Conservation (phyloP, 2,113 vertebrate genomes). For the Neomonachus schauinslandi region DNA sequence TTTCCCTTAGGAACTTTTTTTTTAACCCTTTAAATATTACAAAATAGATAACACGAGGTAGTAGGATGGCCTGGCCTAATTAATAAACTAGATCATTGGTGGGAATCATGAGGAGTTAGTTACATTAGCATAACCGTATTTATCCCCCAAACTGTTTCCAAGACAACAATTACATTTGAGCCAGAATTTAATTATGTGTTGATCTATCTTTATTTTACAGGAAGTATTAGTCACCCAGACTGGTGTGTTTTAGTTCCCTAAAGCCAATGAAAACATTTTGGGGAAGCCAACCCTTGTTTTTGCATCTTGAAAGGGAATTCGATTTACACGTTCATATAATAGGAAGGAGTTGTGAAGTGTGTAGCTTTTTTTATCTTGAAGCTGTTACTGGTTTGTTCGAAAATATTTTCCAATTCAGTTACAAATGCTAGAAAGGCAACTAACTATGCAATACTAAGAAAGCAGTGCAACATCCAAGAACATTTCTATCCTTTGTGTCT, state of each 20-base stretch:
- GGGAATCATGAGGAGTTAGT: constrained; percentile 40
- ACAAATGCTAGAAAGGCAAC: background rate
- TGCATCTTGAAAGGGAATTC: constrained; percentile 55
- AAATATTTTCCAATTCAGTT: constrained; percentile 38
- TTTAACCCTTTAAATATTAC: background rate
- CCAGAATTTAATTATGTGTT: constrained; percentile 71
- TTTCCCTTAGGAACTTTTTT: background rate
- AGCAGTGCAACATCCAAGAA: background rate
- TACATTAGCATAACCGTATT: constrained; percentile 63
- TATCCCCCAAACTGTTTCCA: constrained; percentile 62
- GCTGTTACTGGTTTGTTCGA: constrained; percentile 26
- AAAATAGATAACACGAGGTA: background rate
- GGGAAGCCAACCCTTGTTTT: constrained; percentile 57
- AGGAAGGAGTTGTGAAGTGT: constrained; percentile 44
- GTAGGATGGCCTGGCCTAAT: background rate
- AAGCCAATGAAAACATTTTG: constrained; percentile 73
- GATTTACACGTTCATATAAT: constrained; percentile 52
- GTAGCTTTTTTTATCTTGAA: background rate
- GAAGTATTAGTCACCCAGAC: constrained; percentile 70
- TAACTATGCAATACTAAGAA: background rate
- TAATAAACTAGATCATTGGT: constrained; percentile 33
- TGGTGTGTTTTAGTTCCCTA: constrained; percentile 69
- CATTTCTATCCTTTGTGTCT: background rate
- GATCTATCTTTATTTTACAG: constrained; percentile 73
- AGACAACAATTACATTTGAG: constrained; percentile 68